These are phyloP conservation scores for Tursiops truncatus DNA, from an alignment of 2,113 vertebrate genomes.

Conservation along the genomic window DNA sequence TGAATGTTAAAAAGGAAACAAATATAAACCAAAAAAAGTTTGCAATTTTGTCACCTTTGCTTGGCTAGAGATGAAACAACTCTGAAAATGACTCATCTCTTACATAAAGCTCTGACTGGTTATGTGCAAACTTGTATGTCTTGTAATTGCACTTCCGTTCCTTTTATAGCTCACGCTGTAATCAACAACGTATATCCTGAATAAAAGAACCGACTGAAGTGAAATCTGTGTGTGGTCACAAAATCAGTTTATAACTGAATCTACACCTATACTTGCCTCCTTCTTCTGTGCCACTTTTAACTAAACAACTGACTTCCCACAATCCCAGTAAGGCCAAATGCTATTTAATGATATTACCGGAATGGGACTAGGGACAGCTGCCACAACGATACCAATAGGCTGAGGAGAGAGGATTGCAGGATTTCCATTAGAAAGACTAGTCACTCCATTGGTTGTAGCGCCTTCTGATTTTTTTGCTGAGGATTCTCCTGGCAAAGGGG, in stretches of 20 bases:
- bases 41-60: neutral
- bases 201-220: neutral
- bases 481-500: slow-evolving; percentile 91
- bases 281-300: neutral
- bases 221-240: neutral
- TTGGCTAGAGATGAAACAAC: neutral
- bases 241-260: neutral
- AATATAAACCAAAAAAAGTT: neutral
- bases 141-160: neutral
- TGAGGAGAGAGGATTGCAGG: slow-evolving; percentile 94
- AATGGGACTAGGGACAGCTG: slow-evolving; percentile 95
- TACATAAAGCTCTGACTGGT: neutral
- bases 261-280: neutral
- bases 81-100: slow-evolving; percentile 18
- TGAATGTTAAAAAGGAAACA: slow-evolving; percentile 49
- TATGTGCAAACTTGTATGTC: neutral
- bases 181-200: neutral
- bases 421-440: slow-evolving; percentile 90
- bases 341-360: slow-evolving; percentile 85
- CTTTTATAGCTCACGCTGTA: neutral
- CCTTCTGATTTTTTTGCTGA: slow-evolving; percentile 88
- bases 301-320: neutral
- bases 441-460: slow-evolving; percentile 81
- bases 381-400: slow-evolving; percentile 94
- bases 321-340: slow-evolving; percentile 3